Conservation (phyloP, 2,888 invertebrate species). For the Chymomyza fuscimana region DNA sequence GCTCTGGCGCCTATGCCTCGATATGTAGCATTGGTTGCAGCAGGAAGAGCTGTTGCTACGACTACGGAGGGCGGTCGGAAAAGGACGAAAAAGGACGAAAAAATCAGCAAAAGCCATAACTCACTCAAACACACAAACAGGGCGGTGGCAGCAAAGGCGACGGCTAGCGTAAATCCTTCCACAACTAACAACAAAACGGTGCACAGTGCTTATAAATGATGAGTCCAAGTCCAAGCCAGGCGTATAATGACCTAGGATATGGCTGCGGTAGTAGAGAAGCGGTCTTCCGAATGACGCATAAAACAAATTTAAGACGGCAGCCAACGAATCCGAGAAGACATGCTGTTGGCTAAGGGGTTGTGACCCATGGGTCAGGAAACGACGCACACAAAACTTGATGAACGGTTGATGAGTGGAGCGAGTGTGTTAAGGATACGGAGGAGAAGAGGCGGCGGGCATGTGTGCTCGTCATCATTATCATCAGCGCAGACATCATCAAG, state of each 20-base stretch:
- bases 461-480: constrained; percentile 48
- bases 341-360: constrained; percentile 8
- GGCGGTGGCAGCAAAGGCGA: constrained; percentile 19
- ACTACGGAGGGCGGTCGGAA: constrained; percentile 33
- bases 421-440: constrained; percentile 22
- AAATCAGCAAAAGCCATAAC: constrained; percentile 70
- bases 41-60: not conserved
- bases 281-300: constrained; percentile 56
- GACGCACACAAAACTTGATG: constrained; percentile 48
- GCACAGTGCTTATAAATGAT: constrained; percentile 71
- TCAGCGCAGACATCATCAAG: constrained; percentile 28
- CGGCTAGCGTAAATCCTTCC: constrained; percentile 64
- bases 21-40: too few relatives aligned
- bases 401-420: constrained; percentile 40
- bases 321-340: constrained; percentile 22
- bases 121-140: constrained; percentile 66
- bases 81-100: constrained; percentile 50
- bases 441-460: constrained; percentile 18
- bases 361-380: not conserved
- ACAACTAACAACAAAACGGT: constrained; percentile 65
- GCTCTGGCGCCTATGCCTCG: not conserved
- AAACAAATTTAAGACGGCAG: constrained; percentile 59
- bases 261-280: not conserved
- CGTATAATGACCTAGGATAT: constrained; percentile 67
- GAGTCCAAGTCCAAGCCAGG: constrained; percentile 57